Evolutionary conservation across 1,140 invertebrate species (phyloP), one percentile per base, ranked within the genome.

Genomic region (Drosophila cardini): DNA sequence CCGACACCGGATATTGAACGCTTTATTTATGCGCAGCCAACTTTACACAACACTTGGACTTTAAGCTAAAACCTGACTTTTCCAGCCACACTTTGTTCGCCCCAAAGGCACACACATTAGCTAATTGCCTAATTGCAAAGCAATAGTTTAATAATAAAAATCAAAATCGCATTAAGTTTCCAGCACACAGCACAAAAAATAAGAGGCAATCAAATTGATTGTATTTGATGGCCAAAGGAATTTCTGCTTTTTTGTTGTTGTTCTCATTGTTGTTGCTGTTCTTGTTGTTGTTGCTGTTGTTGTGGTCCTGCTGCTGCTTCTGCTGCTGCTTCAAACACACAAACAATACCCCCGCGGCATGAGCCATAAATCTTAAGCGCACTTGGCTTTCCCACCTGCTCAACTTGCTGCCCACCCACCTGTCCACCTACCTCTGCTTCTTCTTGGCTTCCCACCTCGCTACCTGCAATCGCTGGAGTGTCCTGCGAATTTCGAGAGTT

Each of bases 121-220:
- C 64, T 76, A 73, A 85, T 87, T 85, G 70, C 65, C 83, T 87
- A 87, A 85, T 85, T 82, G 83, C 69, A 62, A 48, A 40, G 18
- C 53, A 55, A 61, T 55, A 46, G 55, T 43, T 68, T 56, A 57
- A 56, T 57, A 80, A 80, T 75, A 80, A 80, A 80, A 80, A 76
- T 83, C 76, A 69, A 80, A 85, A 86, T 85, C 78, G 56, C 82
- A 85, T 85, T 85, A 85, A 43, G 42, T 62, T 50, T 16, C 36
- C 42, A 21, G 60, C 36, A 16, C 56, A 56, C 18, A 18, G 15
- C 21, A 26, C 21, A 21, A 71, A 45, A 68, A 45, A 38, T 45
- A 65, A 72, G 65, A 87, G 78, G 78, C 82, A 85, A 85, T 85
- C 82, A 85, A 87, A 83, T 86, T 86, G 82, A 86, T 86, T 86